These are phyloP conservation scores for Choreutis nemorana DNA, from an alignment of 2,888 invertebrate genomes.

Conservation along the genomic window DNA sequence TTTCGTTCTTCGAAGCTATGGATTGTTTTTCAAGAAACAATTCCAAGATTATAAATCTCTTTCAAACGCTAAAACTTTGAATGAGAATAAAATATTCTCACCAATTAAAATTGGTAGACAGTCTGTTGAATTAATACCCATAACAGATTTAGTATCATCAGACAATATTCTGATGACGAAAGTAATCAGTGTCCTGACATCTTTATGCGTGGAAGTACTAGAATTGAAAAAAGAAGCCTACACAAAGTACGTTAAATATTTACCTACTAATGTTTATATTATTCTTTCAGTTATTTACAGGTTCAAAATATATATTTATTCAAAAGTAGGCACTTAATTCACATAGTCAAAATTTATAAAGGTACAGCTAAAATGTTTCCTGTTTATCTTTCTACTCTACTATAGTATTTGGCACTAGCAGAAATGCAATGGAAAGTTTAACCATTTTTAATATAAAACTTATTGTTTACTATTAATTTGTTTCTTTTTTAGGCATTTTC, in stretches of 20 bases:
- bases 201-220: conserved; percentile 80
- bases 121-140: conserved; percentile 69
- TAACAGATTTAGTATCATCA: conserved; percentile 78
- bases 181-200: conserved; percentile 79
- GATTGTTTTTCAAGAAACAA: conserved; percentile 52
- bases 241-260: conserved; percentile 42
- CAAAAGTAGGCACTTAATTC: too few species aligned
- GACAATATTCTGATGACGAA: conserved; percentile 84
- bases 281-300: too few species aligned
- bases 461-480: too few species aligned
- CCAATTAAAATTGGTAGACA: conserved; percentile 39
- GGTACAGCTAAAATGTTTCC: too few species aligned
- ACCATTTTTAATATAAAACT: too few species aligned
- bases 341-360: too few species aligned
- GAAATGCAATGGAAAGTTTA: neutral
- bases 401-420: neutral
- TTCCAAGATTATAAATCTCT: conserved; percentile 33
- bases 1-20: conserved; percentile 42
- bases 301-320: too few species aligned
- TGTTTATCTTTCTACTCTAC: too few species aligned
- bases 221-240: conserved; percentile 73
- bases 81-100: conserved; percentile 39
- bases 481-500: conserved; percentile 62
- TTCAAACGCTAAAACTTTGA: conserved; percentile 22
- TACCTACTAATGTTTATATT: neutral